phyloP scores from a whole-genome alignment of 1,140 invertebrate genomes.

The Drosophila lacertosa region DNA sequence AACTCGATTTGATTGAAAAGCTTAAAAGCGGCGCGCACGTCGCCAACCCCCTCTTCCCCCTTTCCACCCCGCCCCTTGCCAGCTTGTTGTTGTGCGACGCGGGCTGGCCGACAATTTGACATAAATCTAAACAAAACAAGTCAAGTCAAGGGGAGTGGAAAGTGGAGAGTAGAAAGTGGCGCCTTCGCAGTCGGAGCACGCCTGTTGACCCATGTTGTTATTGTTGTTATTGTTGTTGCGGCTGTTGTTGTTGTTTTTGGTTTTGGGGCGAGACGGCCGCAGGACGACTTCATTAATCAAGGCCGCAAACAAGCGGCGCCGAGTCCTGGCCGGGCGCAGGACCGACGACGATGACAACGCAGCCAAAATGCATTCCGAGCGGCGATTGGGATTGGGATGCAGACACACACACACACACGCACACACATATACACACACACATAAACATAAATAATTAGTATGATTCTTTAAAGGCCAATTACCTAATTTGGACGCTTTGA shows the following conservation, averaged over 20 bases:
- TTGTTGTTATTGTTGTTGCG: constrained; percentile 40
- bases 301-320: constrained; percentile 71
- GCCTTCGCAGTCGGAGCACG: constrained; percentile 35
- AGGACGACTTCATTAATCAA: constrained; percentile 81
- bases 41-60: neutral
- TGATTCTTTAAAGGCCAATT: constrained; percentile 83
- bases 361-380: constrained; percentile 53
- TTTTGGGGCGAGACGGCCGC: constrained; percentile 51
- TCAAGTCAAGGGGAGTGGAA: constrained; percentile 17
- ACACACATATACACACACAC: constrained; percentile 29
- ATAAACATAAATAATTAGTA: constrained; percentile 81
- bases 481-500: constrained; percentile 80
- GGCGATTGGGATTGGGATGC: neutral
- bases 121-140: constrained; percentile 82
- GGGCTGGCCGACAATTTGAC: constrained; percentile 67
- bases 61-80: no score
- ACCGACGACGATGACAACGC: constrained; percentile 45
- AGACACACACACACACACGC: constrained; percentile 20
- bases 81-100: constrained; percentile 5
- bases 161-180: neutral
- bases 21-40: constrained; percentile 55
- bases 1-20: constrained; percentile 79
- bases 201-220: constrained; percentile 52
- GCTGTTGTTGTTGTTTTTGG: constrained; percentile 17
- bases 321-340: neutral